phyloP scores from a whole-genome alignment of 2,113 vertebrate species.

The Ciconia boyciana region DNA sequence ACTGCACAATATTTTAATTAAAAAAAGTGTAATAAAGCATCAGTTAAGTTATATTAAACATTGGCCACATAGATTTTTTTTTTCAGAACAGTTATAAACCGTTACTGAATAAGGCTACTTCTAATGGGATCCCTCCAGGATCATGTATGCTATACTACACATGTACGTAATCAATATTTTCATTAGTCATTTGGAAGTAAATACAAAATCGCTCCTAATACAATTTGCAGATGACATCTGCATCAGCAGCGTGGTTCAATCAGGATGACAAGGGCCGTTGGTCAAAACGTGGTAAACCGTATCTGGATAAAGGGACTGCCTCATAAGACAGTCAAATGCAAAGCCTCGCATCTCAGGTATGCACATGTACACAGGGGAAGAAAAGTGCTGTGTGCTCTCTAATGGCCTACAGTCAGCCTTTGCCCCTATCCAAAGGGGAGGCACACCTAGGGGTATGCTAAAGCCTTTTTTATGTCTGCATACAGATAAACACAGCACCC shows the following conservation, averaged over 20 bases:
- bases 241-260: neutral
- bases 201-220: slow-evolving; percentile 2
- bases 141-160: neutral
- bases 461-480: neutral
- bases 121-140: neutral
- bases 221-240: neutral
- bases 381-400: neutral
- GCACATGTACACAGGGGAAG: neutral
- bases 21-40: neutral
- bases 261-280: neutral
- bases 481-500: too few species aligned
- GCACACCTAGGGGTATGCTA: neutral
- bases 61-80: neutral
- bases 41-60: neutral
- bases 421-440: neutral
- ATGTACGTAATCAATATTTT: neutral
- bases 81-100: neutral
- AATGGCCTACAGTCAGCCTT: neutral
- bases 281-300: neutral
- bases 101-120: neutral
- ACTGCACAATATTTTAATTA: neutral
- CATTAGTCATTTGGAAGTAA: slow-evolving; percentile 17
- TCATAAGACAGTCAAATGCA: neutral
- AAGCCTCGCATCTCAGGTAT: neutral
- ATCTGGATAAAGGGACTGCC: neutral